These are phyloP conservation scores for Drosophila falleni DNA, from an alignment of 2,888 invertebrate genomes.

Conservation along the genomic window DNA sequence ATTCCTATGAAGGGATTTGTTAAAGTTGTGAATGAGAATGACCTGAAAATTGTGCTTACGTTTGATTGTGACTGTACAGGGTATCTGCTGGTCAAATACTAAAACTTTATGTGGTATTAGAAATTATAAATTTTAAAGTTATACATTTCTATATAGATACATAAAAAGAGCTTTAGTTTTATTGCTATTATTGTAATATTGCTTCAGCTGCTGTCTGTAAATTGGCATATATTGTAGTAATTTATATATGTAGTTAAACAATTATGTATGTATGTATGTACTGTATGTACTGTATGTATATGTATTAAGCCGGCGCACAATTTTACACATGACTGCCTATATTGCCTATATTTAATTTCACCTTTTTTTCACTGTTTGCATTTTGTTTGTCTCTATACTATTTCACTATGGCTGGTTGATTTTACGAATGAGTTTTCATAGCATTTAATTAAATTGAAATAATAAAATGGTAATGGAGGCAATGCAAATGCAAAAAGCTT, in stretches of 20 bases:
- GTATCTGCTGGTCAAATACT: slow-evolving; percentile 4
- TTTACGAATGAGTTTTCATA: slow-evolving; percentile 65
- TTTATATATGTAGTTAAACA: slow-evolving; percentile 45
- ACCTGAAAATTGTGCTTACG: neutral
- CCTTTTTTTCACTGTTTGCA: slow-evolving; percentile 79
- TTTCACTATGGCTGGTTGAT: slow-evolving; percentile 79
- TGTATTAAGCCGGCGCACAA: slow-evolving; percentile 76
- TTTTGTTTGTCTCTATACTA: slow-evolving; percentile 79
- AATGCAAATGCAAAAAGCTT: slow-evolving; percentile 43
- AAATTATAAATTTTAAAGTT: slow-evolving; percentile 52
- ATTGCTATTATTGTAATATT: slow-evolving; percentile 50
- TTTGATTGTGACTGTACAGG: neutral
- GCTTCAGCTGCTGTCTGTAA: slow-evolving; percentile 35
- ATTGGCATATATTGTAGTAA: slow-evolving; percentile 34
- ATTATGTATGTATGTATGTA: slow-evolving; percentile 25
- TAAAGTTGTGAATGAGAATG: neutral
- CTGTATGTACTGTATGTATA: slow-evolving; percentile 31
- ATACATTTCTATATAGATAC: slow-evolving; percentile 26
- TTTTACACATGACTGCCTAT: slow-evolving; percentile 80
- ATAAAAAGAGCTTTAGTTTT: slow-evolving; percentile 37
- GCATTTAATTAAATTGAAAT: slow-evolving; percentile 77
- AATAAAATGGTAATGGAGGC: slow-evolving; percentile 30
- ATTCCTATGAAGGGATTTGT: neutral
- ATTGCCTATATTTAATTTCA: slow-evolving; percentile 81
- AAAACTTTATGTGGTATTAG: neutral